These are phyloP conservation scores for Cirrhinus molitorella DNA, from an alignment of 2,797 vertebrate species.

Conservation along the genomic window DNA sequence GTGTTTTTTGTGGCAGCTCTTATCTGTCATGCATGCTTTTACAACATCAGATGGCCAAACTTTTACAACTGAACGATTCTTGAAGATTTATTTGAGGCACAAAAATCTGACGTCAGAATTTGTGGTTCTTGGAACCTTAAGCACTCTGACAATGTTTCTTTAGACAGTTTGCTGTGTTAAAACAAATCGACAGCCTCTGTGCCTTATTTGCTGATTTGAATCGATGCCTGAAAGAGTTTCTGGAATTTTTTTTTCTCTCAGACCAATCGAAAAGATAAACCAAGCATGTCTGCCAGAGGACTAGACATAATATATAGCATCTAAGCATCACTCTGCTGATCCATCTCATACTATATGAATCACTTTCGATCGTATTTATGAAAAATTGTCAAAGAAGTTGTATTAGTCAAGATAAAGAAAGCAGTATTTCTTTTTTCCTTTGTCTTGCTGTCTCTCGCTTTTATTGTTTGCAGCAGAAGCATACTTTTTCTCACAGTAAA, in stretches of 20 bases:
- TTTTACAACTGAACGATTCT: constrained; percentile 60
- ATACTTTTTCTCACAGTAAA: not conserved
- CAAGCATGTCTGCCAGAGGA: not conserved
- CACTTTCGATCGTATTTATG: constrained; percentile 5
- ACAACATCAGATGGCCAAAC: constrained; percentile 21
- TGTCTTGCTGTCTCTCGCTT: constrained; percentile 29
- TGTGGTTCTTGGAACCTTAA: constrained; percentile 57
- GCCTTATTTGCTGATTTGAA: constrained; percentile 22
- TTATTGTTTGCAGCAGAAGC: constrained; percentile 3
- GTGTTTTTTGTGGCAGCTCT: constrained; percentile 45
- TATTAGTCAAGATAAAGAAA: constrained; percentile 9
- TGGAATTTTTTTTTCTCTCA: too few species aligned
- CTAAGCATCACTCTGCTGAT: constrained; percentile 21
- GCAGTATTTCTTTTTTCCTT: not conserved
- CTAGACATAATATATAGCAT: constrained; percentile 35
- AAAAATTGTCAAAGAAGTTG: not conserved
- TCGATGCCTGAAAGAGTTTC: constrained; percentile 30
- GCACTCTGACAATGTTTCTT: constrained; percentile 44
- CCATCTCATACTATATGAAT: constrained; percentile 10
- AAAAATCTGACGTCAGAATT: constrained; percentile 56
- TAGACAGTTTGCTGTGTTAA: constrained; percentile 38
- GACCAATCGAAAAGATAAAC: not conserved
- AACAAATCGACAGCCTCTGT: constrained; percentile 47
- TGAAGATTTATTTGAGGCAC: constrained; percentile 55
- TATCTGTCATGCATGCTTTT: constrained; percentile 38